Evolutionary conservation across 2,797 vertebrate genomes (phyloP).

Genomic region (Etheostoma perlongum): DNA sequence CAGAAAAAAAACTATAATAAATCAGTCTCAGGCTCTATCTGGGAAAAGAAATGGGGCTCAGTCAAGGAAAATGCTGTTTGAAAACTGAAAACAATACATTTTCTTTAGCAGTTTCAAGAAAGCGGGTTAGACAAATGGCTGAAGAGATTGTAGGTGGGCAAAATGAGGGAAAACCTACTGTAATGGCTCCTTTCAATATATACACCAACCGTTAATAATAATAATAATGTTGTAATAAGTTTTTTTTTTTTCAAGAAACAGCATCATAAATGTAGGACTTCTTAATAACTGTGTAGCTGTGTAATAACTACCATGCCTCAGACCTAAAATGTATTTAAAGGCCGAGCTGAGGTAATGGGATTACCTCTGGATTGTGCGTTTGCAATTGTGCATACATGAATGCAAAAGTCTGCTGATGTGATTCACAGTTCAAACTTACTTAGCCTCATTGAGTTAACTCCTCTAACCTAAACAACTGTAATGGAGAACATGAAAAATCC

Average conservation of each 20-base stretch:
- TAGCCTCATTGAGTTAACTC: slow-evolving; percentile 83
- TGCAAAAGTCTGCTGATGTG: slow-evolving; percentile 68
- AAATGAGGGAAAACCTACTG: slow-evolving; percentile 5
- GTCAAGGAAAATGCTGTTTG: slow-evolving; percentile 47
- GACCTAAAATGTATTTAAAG: slow-evolving; percentile 45
- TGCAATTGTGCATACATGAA: slow-evolving; percentile 74
- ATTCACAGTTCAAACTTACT: slow-evolving; percentile 81
- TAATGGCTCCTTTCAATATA: background rate
- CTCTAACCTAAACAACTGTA: slow-evolving; percentile 83
- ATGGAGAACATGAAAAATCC: slow-evolving; percentile 78
- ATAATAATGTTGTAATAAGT: slow-evolving; percentile 2
- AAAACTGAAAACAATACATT: slow-evolving; percentile 50
- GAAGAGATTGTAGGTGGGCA: background rate
- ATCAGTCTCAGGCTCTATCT: slow-evolving; percentile 71
- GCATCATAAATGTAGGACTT: slow-evolving; percentile 30
- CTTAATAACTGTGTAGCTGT: slow-evolving; percentile 24
- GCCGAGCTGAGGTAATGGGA: slow-evolving; percentile 49
- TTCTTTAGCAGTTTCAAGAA: slow-evolving; percentile 37
- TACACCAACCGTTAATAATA: background rate
- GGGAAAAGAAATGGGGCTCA: slow-evolving; percentile 48
- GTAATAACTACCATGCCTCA: background rate
- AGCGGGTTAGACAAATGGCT: background rate
- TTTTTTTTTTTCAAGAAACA: slow-evolving; percentile 21
- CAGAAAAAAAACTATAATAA: slow-evolving; percentile 75
- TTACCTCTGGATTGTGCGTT: slow-evolving; percentile 64